Percentiles rank a stretch among this genome's conserved stretches.
Conservation (phyloP, 2,888 invertebrate genomes). For the Platerodrilus igneus region DNA sequence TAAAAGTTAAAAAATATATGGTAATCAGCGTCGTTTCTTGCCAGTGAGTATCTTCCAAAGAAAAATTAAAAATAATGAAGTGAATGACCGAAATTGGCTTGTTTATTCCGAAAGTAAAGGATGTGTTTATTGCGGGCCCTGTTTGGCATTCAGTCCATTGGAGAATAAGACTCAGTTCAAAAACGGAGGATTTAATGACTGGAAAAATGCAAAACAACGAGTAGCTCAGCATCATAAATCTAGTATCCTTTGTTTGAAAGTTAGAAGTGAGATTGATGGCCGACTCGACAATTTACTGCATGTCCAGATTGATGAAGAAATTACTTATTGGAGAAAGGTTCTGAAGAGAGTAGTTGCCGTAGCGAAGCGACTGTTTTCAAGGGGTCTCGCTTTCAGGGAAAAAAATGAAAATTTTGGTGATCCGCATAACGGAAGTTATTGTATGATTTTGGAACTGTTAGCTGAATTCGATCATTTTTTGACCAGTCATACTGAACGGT, state of each 20-base stretch:
- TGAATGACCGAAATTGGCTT: slow-evolving; percentile 13
- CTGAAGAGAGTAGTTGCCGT: slow-evolving; percentile 27
- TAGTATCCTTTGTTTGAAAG: slow-evolving; percentile 20
- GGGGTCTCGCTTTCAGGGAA: slow-evolving; percentile 29
- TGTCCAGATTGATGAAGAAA: slow-evolving; percentile 6
- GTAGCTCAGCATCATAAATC: slow-evolving; percentile 29
- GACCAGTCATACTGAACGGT: slow-evolving; percentile 31
- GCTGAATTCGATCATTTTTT: slow-evolving; percentile 36
- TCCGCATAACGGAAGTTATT: slow-evolving; percentile 34
- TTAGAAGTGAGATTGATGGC: slow-evolving; percentile 7
- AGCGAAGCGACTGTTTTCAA: slow-evolving; percentile 23
- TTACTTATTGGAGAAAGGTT: slow-evolving; percentile 30
- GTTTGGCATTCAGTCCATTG: slow-evolving; percentile 22
- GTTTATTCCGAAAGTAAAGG: no score
- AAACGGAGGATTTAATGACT: slow-evolving; percentile 27
- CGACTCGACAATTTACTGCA: slow-evolving; percentile 25
- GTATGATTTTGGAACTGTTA: slow-evolving; percentile 32
- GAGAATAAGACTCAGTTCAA: slow-evolving; percentile 15
- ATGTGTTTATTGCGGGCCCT: no score
- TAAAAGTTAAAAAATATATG: slow-evolving; percentile 21
- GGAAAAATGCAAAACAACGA: slow-evolving; percentile 17
- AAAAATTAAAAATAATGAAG: slow-evolving; percentile 10
- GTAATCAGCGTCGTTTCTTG: slow-evolving; percentile 20
- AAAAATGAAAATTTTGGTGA: slow-evolving; percentile 27
- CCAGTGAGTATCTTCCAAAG: slow-evolving; percentile 19